These are phyloP conservation scores for Laticauda laticaudata DNA, from an alignment of 2,113 vertebrate genomes.

Conservation along the genomic window DNA sequence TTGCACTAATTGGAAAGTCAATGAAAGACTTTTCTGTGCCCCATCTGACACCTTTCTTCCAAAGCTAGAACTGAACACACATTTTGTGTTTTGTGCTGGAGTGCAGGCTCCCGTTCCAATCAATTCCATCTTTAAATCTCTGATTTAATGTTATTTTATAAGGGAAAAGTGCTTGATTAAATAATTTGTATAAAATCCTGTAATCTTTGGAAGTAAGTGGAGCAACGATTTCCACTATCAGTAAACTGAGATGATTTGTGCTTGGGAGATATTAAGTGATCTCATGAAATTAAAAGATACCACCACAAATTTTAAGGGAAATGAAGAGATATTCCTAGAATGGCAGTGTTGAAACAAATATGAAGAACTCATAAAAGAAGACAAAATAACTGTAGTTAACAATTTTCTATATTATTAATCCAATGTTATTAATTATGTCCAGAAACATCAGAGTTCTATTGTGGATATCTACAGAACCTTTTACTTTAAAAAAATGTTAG, in stretches of 20 bases:
- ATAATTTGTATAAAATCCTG: neutral
- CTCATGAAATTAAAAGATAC: neutral
- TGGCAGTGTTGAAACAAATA: neutral
- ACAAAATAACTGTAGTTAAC: conserved; percentile 41
- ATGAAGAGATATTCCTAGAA: neutral
- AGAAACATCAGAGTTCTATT: conserved; percentile 14
- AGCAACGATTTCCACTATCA: neutral
- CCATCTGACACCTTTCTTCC: neutral
- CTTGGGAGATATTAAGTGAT: neutral
- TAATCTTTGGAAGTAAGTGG: neutral
- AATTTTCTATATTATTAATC: conserved; percentile 34
- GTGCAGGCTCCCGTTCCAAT: neutral
- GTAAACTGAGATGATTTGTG: neutral
- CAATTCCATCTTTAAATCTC: neutral
- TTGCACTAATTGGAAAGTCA: neutral
- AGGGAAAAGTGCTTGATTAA: neutral
- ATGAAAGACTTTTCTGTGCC: neutral
- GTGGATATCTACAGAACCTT: neutral
- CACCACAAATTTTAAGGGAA: neutral
- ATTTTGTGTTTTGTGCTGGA: neutral
- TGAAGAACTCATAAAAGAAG: conserved; percentile 42
- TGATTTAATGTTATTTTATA: neutral
- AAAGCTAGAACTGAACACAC: neutral
- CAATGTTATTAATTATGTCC: conserved; percentile 39
- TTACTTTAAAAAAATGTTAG: neutral